Base-by-base conservation (phyloP, 2,113 vertebrate species). In the Mola mola region DNA sequence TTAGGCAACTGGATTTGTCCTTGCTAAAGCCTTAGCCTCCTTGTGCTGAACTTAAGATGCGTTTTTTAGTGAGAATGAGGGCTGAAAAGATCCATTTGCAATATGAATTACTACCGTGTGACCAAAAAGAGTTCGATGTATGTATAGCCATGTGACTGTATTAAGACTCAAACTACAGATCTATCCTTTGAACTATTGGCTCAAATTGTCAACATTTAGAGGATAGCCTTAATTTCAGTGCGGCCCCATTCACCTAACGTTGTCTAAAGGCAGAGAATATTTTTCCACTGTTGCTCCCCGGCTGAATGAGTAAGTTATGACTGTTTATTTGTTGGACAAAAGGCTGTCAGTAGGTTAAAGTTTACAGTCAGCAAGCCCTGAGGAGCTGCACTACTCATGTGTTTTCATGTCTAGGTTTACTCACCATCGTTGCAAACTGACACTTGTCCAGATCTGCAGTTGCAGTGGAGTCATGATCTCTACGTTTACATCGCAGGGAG, bases 371-470 rank as follows among this genome's bases (percentile, higher is more conserved):
- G 20, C 5, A 13, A 65, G 47, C 44, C 84, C 63, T 21, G 22
- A 33, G 38, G 76, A 29, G 24, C 19, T 15, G 0, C 7, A 8
- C 28, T 20, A 34, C 41, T 76, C 66, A 44, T 82, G 47, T 74
- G 71, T 78, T 56, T 67, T 70, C 60, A 68, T 57, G 76, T 82
- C 56, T 76, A 59, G 22, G 10, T 62, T 77, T 71, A 79, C 48
- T 88, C 83, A 79, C 78, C 69, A 6, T n/a, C 26, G 9, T 50
- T 28, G 25, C 66, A 72, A 43, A 66, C 75, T 49, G 38, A 59
- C 41, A 11, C 83, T 41, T 75, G 85, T 82, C 61, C 61, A 28
- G 74, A 86, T 86, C 74, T 77, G 83, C 56, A 74, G 49, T 8
- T n/a, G 55, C 3, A 10, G 20, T 38, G 42, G 55, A 68, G 57